Evolutionary conservation across 2,113 vertebrate genomes (phyloP).

Genomic region (Ptyas mucosa): DNA sequence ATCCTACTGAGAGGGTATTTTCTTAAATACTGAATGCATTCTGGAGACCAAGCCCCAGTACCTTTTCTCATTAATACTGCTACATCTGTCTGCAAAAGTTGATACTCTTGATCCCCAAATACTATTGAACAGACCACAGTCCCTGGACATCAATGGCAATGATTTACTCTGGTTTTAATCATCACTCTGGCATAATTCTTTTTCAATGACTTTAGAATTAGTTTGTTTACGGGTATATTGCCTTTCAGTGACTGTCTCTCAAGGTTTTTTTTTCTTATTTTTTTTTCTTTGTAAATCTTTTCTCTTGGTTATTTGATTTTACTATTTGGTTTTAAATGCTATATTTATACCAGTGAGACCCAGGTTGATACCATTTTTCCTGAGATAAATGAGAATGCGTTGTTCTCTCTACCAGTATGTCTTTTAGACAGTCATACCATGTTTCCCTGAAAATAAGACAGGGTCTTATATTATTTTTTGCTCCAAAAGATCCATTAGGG

Average conservation of each 20-base stretch:
- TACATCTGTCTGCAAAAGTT: not conserved
- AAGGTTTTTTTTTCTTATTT: not conserved
- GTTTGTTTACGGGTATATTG: not conserved
- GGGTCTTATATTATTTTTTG: too few species aligned
- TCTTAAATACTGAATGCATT: not conserved
- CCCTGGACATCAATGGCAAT: not conserved
- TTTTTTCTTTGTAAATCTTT: not conserved
- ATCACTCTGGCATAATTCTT: not conserved
- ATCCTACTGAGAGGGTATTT: not conserved
- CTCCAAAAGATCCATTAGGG: too few species aligned
- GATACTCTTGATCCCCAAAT: not conserved
- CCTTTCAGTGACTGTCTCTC: not conserved
- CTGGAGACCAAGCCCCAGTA: not conserved
- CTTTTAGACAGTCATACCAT: not conserved
- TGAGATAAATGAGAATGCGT: not conserved
- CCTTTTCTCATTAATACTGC: not conserved
- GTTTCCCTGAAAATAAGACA: too few species aligned
- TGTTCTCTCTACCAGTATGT: not conserved
- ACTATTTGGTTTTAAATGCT: not conserved
- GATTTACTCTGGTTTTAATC: not conserved
- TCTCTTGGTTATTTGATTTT: not conserved
- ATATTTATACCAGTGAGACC: not conserved
- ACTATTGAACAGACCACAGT: not conserved
- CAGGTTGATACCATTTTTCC: not conserved
- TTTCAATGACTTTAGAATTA: not conserved